phyloP scores from a whole-genome alignment of 2,113 vertebrate genomes.

The Actenoides hombroni region DNA sequence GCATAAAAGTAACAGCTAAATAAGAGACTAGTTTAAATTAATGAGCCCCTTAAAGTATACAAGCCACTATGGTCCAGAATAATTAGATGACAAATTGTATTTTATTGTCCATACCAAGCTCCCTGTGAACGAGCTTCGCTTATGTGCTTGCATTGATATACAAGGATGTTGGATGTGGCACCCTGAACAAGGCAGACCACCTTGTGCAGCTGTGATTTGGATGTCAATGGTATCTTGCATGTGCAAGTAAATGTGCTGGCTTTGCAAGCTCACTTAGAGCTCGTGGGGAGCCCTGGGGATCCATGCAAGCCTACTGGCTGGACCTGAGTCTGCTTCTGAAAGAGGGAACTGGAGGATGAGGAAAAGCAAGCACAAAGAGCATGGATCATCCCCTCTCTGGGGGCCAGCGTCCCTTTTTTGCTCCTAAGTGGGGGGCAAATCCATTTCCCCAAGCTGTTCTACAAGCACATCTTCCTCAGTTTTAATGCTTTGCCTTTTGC shows the following conservation, averaged over 20 bases:
- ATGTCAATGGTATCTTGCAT: fast-evolving
- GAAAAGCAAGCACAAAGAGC: background rate
- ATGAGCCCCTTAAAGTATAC: conserved; percentile 7
- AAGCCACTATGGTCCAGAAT: background rate
- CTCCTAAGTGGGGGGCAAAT: background rate
- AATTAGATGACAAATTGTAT: background rate
- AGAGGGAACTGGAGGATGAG: background rate
- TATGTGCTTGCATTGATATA: background rate
- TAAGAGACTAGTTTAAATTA: background rate
- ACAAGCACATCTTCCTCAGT: background rate
- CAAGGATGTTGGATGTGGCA: background rate
- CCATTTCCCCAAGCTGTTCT: background rate
- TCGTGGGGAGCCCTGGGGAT: fast-evolving
- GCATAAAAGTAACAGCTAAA: background rate
- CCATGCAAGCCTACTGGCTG: fast-evolving
- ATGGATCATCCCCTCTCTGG: background rate
- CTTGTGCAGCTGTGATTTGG: background rate
- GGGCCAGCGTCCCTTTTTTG: background rate
- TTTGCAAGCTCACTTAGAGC: background rate
- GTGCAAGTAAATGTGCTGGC: background rate
- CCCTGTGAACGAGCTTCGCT: fast-evolving
- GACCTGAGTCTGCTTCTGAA: background rate
- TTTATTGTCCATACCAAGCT: background rate
- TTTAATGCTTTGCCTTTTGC: background rate
- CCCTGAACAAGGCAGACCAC: background rate